Percentiles rank a stretch among this genome's conserved stretches.
Evolutionary conservation across 1,140 invertebrate species (phyloP).

Genomic region (Leptinotarsa defecta): DNA sequence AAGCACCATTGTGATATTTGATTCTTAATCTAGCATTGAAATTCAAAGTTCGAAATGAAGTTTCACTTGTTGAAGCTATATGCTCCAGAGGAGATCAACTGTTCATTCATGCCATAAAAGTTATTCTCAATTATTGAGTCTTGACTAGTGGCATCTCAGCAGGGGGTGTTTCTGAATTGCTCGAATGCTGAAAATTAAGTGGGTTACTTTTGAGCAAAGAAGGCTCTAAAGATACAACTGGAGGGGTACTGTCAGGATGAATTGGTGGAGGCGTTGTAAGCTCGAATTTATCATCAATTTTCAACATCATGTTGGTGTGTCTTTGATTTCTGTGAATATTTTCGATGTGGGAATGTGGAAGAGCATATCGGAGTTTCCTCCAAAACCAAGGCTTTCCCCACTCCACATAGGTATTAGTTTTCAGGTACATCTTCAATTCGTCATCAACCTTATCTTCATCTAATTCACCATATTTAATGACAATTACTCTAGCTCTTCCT

Average conservation of each 20-base stretch:
- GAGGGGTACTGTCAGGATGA: slow-evolving; percentile 28
- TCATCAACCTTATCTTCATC: slow-evolving; percentile 69
- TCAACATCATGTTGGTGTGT: slow-evolving; percentile 22
- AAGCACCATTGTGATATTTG: too few relatives aligned
- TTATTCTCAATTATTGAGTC: too few relatives aligned
- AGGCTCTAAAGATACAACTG: slow-evolving; percentile 27
- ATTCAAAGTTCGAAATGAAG: too few relatives aligned
- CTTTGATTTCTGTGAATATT: background rate
- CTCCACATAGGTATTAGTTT: slow-evolving; percentile 85
- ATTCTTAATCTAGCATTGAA: too few relatives aligned
- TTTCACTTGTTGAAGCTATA: too few relatives aligned
- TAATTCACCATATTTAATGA: slow-evolving; percentile 79
- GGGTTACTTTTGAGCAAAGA: slow-evolving; percentile 27
- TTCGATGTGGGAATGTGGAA: slow-evolving; percentile 37
- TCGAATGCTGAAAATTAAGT: slow-evolving; percentile 13
- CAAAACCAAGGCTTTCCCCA: slow-evolving; percentile 88
- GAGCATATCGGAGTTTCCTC: slow-evolving; percentile 76
- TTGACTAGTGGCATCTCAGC: slow-evolving; percentile 4
- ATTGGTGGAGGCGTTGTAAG: slow-evolving; percentile 12
- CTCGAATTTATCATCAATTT: slow-evolving; percentile 28
- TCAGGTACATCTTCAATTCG: slow-evolving; percentile 77
- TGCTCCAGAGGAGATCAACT: too few relatives aligned
- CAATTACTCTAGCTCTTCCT: slow-evolving; percentile 63
- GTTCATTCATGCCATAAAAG: too few relatives aligned
- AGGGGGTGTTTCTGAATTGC: background rate